Percentiles rank a stretch among this genome's conserved stretches.
These are phyloP conservation scores for Pteruthius melanotis DNA, from an alignment of 2,113 vertebrate genomes.

Conservation along the genomic window DNA sequence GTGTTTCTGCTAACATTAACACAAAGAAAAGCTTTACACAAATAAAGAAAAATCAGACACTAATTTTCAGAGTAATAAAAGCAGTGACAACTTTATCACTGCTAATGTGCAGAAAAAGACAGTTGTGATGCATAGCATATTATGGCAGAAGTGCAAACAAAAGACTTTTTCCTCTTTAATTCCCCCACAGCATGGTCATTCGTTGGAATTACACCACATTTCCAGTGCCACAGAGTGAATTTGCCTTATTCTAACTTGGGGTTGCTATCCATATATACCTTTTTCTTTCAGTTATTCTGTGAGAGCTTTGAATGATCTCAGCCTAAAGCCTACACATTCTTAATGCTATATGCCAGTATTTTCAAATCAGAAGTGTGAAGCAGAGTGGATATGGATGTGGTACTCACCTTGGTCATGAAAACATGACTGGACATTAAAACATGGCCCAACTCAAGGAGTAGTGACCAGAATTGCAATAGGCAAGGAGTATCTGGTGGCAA, in stretches of 20 bases:
- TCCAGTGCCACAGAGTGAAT: not conserved
- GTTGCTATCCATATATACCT: not conserved
- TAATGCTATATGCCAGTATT: not conserved
- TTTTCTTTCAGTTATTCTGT: not conserved
- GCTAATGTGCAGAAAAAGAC: not conserved
- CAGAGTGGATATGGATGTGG: not conserved
- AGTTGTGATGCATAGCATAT: not conserved
- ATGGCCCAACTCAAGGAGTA: not conserved
- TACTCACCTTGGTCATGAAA: not conserved
- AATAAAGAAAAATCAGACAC: not conserved
- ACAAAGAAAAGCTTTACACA: not conserved
- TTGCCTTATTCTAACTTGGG: not conserved
- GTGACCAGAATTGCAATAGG: not conserved
- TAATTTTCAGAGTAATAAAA: constrained; percentile 26
- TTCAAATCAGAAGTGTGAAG: not conserved
- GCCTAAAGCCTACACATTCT: not conserved
- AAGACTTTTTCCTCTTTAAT: not conserved
- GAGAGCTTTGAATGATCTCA: not conserved
- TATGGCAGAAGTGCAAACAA: not conserved
- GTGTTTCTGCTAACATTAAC: not conserved
- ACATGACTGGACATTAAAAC: not conserved
- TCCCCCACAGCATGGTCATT: not conserved
- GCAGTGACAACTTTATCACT: not conserved
- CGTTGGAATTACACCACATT: not conserved
- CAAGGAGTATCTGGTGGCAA: not conserved